A percentile compares a stretch with the other conserved stretches of the same genome.
phyloP scores from a whole-genome alignment of 2,888 invertebrate species.

The Aspidiotus rigidus region DNA sequence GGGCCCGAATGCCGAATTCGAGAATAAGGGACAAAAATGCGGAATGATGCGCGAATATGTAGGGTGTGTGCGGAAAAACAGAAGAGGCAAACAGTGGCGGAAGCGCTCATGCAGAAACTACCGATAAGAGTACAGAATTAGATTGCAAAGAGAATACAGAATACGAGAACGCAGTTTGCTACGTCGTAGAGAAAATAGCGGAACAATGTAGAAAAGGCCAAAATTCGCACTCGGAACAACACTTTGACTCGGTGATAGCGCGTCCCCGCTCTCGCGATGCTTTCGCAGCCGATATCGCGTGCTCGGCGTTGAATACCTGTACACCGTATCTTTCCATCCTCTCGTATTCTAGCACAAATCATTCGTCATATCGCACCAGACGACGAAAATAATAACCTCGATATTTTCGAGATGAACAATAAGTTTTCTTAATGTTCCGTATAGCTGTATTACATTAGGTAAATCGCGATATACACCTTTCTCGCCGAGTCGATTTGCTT shows the following conservation, averaged over 20 bases:
- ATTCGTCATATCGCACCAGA: slow-evolving; percentile 13
- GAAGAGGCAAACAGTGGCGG: slow-evolving; percentile 27
- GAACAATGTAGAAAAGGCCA: slow-evolving; percentile 28
- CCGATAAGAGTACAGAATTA: slow-evolving; percentile 29
- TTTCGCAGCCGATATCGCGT: neutral
- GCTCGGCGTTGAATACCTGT: neutral
- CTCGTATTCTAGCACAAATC: slow-evolving; percentile 29
- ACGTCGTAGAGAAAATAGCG: slow-evolving; percentile 12
- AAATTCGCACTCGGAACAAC: slow-evolving; percentile 31
- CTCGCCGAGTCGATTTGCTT: too few species aligned
- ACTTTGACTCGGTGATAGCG: slow-evolving; percentile 22
- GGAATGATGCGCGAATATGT: slow-evolving; percentile 18
- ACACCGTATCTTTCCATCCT: slow-evolving; percentile 1
- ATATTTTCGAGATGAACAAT: slow-evolving; percentile 26
- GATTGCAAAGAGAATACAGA: slow-evolving; percentile 31
- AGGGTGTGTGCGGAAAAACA: slow-evolving; percentile 21
- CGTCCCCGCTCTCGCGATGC: neutral
- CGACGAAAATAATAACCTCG: slow-evolving; percentile 24
- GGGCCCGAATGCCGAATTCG: slow-evolving; percentile 6
- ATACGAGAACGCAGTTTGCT: slow-evolving; percentile 20
- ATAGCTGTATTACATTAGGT: too few species aligned
- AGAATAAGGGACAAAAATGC: slow-evolving; percentile 24
- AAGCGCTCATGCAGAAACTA: slow-evolving; percentile 34
- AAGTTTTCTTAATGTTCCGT: slow-evolving; percentile 10
- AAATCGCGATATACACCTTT: too few species aligned